Conservation (phyloP, 2,888 invertebrate genomes). For the Drosophila incognita region DNA sequence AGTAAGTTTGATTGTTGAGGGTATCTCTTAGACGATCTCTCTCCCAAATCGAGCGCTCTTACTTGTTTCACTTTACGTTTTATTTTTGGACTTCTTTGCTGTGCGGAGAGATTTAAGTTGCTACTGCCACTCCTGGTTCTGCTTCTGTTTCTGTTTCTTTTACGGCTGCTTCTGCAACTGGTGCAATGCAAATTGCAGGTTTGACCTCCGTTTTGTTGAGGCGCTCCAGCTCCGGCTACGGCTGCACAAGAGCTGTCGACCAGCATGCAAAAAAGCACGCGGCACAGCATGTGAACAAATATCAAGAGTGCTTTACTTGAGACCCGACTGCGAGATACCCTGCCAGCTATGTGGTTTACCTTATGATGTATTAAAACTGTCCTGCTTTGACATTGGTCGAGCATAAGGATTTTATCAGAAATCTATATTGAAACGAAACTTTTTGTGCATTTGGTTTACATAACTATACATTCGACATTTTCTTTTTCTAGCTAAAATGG, state of each 20-base stretch:
- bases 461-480: not conserved
- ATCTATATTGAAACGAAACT: not conserved
- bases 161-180: constrained; percentile 8
- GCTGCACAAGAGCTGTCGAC: constrained; percentile 40
- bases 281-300: constrained; percentile 39
- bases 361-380: not conserved
- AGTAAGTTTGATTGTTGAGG: not conserved
- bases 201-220: constrained; percentile 56
- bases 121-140: not conserved
- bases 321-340: not conserved
- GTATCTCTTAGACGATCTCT: not conserved
- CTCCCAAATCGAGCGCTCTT: not conserved
- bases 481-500: not conserved
- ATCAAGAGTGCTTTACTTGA: not conserved
- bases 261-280: constrained; percentile 32
- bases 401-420: not conserved
- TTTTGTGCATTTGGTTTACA: not conserved
- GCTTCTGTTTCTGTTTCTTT: not conserved
- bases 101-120: constrained; percentile 26
- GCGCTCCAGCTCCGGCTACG: not conserved
- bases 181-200: constrained; percentile 54
- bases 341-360: not conserved
- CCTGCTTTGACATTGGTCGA: not conserved
- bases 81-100: not conserved
- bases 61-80: not conserved